phyloP scores from a whole-genome alignment of 2,797 vertebrate genomes.

The Acanthurus tractus region DNA sequence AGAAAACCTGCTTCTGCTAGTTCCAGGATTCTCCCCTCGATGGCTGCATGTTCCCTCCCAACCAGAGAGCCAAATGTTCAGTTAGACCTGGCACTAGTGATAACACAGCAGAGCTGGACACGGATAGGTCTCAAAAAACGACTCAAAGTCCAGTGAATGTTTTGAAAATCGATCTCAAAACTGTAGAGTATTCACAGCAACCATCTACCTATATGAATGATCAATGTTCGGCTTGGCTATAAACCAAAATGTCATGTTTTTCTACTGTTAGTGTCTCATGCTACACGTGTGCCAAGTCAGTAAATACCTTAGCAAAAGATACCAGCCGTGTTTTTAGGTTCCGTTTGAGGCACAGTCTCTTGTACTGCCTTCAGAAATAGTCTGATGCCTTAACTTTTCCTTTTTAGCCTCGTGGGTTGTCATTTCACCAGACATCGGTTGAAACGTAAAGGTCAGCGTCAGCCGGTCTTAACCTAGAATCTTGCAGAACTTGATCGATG shows the following conservation, averaged over 20 bases:
- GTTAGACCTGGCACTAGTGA: conserved; percentile 79
- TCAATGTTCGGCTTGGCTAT: conserved; percentile 56
- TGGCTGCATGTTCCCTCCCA: conserved; percentile 57
- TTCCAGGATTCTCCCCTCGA: conserved; percentile 24
- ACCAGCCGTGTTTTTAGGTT: conserved; percentile 14
- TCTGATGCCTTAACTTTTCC: conserved; percentile 77
- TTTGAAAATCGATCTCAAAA: conserved; percentile 36
- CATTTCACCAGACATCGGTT: conserved; percentile 30
- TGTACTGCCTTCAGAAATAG: conserved; percentile 72
- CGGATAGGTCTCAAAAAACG: conserved; percentile 24
- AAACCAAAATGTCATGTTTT: conserved; percentile 68
- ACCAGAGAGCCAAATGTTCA: conserved; percentile 66
- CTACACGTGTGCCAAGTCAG: conserved; percentile 51
- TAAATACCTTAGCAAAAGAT: conserved; percentile 17
- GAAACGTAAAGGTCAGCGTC: conserved; percentile 25
- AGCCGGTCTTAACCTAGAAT: conserved; percentile 54
- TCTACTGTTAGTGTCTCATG: conserved; percentile 51
- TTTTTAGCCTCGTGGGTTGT: conserved; percentile 43
- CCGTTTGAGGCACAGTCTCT: conserved; percentile 48
- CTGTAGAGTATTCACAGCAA: conserved; percentile 40
- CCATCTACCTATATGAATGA: conserved; percentile 37
- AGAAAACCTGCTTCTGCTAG: conserved; percentile 26
- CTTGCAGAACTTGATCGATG: conserved; percentile 74
- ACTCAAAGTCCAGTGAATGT: conserved; percentile 50
- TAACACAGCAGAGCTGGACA: conserved; percentile 48